Evolutionary conservation across 2,113 vertebrate species (phyloP).

Genomic region (Lasiurus cinereus): DNA sequence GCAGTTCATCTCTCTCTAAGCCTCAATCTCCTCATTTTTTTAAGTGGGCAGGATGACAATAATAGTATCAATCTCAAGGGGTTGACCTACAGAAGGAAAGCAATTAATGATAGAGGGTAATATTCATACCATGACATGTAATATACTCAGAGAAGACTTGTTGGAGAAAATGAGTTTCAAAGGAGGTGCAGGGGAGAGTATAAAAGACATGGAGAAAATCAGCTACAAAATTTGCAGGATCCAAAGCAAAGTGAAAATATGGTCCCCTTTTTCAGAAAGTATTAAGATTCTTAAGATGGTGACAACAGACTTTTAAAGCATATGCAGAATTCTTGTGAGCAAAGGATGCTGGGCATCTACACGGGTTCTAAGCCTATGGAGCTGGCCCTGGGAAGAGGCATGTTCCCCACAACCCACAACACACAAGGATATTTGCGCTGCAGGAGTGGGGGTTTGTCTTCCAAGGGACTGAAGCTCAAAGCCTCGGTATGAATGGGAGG

Average conservation of each 20-base stretch:
- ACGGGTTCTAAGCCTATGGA: not conserved
- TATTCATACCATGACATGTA: not conserved
- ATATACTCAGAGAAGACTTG: not conserved
- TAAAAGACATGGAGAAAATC: not conserved
- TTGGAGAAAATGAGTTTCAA: not conserved
- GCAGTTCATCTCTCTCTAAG: not conserved
- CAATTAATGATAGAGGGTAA: not conserved
- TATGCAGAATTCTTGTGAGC: not conserved
- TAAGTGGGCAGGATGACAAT: not conserved
- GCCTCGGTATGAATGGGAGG: not conserved
- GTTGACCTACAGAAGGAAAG: not conserved
- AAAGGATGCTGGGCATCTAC: rapidly evolving
- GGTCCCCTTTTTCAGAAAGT: not conserved
- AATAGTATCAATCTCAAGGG: not conserved
- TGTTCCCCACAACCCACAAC: not conserved
- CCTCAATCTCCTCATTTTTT: not conserved
- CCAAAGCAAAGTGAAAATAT: not conserved
- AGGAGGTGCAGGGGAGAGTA: not conserved
- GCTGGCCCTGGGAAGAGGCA: not conserved
- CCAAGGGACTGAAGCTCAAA: not conserved
- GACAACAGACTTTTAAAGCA: not conserved
- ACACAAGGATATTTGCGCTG: not conserved
- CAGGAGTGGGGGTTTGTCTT: not conserved
- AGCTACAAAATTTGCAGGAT: not conserved
- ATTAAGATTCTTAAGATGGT: not conserved